Percentiles rank a stretch among this genome's conserved stretches.
phyloP scores from a whole-genome alignment of 2,113 vertebrate genomes.

The Alaudala cheleensis region DNA sequence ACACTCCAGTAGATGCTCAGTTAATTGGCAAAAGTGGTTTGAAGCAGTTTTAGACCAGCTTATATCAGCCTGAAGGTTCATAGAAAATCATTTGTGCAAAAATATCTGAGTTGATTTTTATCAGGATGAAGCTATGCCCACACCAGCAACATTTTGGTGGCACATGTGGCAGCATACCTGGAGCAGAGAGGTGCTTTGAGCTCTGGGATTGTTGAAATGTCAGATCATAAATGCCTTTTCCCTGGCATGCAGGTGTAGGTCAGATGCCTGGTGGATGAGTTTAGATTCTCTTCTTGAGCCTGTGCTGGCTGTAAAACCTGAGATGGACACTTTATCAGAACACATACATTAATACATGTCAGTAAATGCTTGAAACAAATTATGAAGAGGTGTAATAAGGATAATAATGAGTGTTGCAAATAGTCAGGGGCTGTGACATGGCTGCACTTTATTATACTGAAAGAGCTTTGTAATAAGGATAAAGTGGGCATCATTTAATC shows the following conservation, averaged over 20 bases:
- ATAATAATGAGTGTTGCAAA: conserved; percentile 6
- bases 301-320: background rate
- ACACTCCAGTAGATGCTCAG: background rate
- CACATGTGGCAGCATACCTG: background rate
- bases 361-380: conserved; percentile 10
- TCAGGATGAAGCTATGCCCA: background rate
- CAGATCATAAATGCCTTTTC: background rate
- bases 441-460: background rate
- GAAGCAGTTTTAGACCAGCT: background rate
- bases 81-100: background rate
- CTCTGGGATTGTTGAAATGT: background rate
- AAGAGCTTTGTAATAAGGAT: conserved; percentile 43
- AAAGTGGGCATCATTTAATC: conserved; percentile 27
- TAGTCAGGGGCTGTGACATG: background rate
- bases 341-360: background rate
- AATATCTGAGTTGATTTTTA: background rate
- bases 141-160: background rate
- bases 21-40: background rate
- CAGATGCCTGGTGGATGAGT: background rate
- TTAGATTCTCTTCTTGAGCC: background rate
- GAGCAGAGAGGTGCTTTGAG: background rate
- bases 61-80: background rate
- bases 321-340: background rate
- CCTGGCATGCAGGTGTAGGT: background rate
- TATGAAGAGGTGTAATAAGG: background rate